Percentiles rank a stretch among this genome's conserved stretches.
These are phyloP conservation scores for Cygnus olor DNA, from an alignment of 2,797 vertebrate genomes.

Conservation along the genomic window DNA sequence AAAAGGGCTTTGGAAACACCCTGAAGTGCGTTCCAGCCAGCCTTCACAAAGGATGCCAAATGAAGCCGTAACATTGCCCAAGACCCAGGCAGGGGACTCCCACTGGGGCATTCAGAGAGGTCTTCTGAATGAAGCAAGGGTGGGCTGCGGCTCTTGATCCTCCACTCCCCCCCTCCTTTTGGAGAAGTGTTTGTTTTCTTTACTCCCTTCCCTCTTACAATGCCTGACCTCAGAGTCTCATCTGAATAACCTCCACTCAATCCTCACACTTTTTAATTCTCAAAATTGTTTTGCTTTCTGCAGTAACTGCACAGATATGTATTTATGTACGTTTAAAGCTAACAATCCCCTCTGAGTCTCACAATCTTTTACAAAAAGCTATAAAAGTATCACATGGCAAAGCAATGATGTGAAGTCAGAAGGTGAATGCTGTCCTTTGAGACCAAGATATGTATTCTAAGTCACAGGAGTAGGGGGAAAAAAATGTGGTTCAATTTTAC, in stretches of 20 bases:
- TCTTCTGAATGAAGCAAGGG: not conserved
- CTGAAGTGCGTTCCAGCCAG: not conserved
- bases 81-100: accelerated
- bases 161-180: not conserved
- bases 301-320: not conserved
- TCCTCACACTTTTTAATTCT: not conserved
- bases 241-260: not conserved
- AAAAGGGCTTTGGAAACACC: accelerated
- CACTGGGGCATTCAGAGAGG: not conserved
- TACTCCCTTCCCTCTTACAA: not conserved
- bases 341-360: not conserved
- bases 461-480: not conserved
- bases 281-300: not conserved
- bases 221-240: not conserved
- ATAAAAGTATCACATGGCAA: not conserved
- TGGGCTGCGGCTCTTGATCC: not conserved
- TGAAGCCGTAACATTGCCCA: not conserved
- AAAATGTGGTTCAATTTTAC: not conserved
- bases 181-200: not conserved
- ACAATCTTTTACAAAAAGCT: not conserved
- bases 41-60: not conserved
- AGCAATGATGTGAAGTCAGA: constrained; percentile 1
- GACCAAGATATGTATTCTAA: not conserved
- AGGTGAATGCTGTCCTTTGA: not conserved
- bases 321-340: not conserved